phyloP scores from a whole-genome alignment of 2,888 invertebrate genomes.

The Parelbella ahira region DNA sequence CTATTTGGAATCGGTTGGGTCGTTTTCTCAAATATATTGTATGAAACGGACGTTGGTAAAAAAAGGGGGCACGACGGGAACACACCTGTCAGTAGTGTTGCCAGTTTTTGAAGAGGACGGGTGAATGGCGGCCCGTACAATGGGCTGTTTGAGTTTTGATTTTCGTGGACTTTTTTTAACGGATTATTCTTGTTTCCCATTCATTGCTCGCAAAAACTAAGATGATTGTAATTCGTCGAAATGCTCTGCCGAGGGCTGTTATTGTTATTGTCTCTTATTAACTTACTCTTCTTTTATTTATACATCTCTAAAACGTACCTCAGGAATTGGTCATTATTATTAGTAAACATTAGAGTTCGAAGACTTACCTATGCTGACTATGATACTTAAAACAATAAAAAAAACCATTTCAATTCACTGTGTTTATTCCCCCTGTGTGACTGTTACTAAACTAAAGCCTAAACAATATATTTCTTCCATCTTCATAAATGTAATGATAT shows the following conservation, averaged over 20 bases:
- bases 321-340: too few species aligned
- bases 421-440: too few species aligned
- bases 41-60: slow-evolving; percentile 74
- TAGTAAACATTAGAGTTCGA: too few species aligned
- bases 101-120: slow-evolving; percentile 76
- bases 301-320: too few species aligned
- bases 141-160: slow-evolving; percentile 55
- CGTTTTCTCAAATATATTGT: slow-evolving; percentile 39
- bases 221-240: slow-evolving; percentile 9
- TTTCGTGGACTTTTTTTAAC: slow-evolving; percentile 39
- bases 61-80: slow-evolving; percentile 79
- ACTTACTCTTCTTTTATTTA: too few species aligned
- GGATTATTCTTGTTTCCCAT: slow-evolving; percentile 21
- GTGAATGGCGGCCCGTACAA: slow-evolving; percentile 67
- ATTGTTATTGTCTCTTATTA: slow-evolving; percentile 2
- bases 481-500: too few species aligned
- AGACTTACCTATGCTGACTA: too few species aligned
- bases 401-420: too few species aligned
- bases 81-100: slow-evolving; percentile 79
- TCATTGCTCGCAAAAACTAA: slow-evolving; percentile 17
- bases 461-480: too few species aligned
- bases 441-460: too few species aligned
- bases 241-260: not conserved
- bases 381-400: too few species aligned
- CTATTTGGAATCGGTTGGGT: slow-evolving; percentile 33